Evolutionary conservation across 2,888 invertebrate genomes (phyloP).

Genomic region (Tanaodytes sp.): DNA sequence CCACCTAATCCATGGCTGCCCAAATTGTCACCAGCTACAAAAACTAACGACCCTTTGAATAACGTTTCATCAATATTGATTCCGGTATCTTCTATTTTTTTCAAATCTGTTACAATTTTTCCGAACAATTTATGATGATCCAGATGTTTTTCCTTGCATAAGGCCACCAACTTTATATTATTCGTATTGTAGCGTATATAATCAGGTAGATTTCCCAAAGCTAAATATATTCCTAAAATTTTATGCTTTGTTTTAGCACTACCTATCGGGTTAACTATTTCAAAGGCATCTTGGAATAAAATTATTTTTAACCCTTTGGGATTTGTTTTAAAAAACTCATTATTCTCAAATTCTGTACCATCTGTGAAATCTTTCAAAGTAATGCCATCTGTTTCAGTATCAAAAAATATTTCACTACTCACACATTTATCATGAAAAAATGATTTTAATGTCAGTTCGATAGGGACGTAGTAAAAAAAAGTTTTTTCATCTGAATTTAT

Average conservation of each 20-base stretch:
- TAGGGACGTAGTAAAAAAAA: background rate
- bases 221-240: background rate
- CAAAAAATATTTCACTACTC: background rate
- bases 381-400: background rate
- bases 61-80: constrained; percentile 28
- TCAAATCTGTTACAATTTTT: constrained; percentile 55
- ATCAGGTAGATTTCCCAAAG: background rate
- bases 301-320: background rate
- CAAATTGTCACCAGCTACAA: constrained; percentile 24
- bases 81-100: constrained; percentile 53
- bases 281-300: constrained; percentile 58
- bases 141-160: constrained; percentile 59
- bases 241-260: constrained; percentile 58
- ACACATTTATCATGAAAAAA: background rate
- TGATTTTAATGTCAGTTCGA: background rate
- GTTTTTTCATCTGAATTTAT: too few species aligned
- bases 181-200: background rate
- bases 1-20: constrained; percentile 59
- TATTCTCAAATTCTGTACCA: background rate
- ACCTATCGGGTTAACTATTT: constrained; percentile 61
- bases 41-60: background rate
- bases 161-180: constrained; percentile 55
- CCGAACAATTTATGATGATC: constrained; percentile 55
- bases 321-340: background rate
- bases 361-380: background rate